Percentiles rank a stretch among this genome's conserved stretches.
phyloP scores from a whole-genome alignment of 2,113 vertebrate species.

The Gorsachius goisagi region DNA sequence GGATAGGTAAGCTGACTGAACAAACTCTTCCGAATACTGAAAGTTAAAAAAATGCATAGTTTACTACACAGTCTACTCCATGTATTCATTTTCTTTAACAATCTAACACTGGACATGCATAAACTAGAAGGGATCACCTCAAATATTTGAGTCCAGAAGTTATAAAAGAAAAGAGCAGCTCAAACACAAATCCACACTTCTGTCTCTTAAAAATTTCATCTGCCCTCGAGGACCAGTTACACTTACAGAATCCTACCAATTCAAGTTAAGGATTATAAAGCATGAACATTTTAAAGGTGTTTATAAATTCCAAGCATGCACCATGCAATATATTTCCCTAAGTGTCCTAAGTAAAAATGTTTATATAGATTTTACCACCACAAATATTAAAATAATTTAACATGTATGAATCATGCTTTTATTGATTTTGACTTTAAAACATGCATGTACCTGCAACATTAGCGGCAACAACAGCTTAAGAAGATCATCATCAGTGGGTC shows the following conservation, averaged over 20 bases:
- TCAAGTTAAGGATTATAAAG: background rate
- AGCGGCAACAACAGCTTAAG: constrained; percentile 77
- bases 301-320: background rate
- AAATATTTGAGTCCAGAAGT: background rate
- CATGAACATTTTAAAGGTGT: background rate
- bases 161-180: background rate
- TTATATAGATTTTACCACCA: background rate
- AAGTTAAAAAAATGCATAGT: background rate
- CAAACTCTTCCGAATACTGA: constrained; percentile 81
- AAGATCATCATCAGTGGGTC: constrained; percentile 74
- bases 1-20: constrained; percentile 80
- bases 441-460: constrained; percentile 70
- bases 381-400: background rate
- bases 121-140: background rate
- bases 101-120: background rate
- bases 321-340: background rate
- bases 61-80: background rate
- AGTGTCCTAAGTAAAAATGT: background rate
- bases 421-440: background rate
- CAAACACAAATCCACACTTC: background rate
- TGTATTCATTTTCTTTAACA: background rate
- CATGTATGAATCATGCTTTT: fast-evolving
- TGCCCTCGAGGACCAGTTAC: background rate
- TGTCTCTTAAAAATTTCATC: background rate
- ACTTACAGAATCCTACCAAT: background rate